A percentile compares a stretch with the other conserved stretches of the same genome.
Conservation (phyloP, 2,888 invertebrate genomes). For the Diarsia dahlii region DNA sequence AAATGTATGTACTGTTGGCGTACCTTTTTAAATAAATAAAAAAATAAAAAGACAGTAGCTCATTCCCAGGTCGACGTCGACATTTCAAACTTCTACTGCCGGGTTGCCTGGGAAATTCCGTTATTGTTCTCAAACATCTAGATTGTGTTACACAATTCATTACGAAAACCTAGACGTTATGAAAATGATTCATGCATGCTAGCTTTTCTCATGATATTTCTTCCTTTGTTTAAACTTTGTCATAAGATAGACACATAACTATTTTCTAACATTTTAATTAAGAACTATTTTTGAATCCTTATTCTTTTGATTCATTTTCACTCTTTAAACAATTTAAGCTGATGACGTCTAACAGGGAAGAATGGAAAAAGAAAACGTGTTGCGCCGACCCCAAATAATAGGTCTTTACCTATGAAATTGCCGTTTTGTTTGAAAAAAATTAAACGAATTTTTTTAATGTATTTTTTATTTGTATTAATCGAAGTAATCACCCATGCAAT, state of each 20-base stretch:
- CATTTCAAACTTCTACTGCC: not conserved
- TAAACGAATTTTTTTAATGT: no score
- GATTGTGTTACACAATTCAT: constrained; percentile 20
- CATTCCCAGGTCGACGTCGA: not conserved
- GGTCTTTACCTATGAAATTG: no score
- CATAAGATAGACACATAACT: not conserved
- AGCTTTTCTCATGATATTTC: constrained; percentile 33
- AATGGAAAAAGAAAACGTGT: no score
- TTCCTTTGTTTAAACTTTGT: constrained; percentile 25
- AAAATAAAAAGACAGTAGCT: not conserved
- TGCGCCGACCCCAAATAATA: no score
- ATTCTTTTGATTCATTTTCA: not conserved
- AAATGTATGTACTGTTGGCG: no score
- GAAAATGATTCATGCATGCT: no score
- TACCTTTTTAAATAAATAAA: no score
- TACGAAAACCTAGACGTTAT: constrained; percentile 15
- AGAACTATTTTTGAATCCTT: not conserved
- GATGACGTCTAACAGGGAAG: no score
- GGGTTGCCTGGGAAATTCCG: constrained; percentile 19
- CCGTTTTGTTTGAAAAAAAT: no score
- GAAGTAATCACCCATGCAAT: no score
- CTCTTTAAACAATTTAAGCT: not conserved
- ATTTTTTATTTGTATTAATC: no score
- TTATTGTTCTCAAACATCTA: constrained; percentile 30
- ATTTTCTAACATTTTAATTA: not conserved